Evolutionary conservation across 2,888 invertebrate species (phyloP).

Genomic region (Atrina japonica): DNA sequence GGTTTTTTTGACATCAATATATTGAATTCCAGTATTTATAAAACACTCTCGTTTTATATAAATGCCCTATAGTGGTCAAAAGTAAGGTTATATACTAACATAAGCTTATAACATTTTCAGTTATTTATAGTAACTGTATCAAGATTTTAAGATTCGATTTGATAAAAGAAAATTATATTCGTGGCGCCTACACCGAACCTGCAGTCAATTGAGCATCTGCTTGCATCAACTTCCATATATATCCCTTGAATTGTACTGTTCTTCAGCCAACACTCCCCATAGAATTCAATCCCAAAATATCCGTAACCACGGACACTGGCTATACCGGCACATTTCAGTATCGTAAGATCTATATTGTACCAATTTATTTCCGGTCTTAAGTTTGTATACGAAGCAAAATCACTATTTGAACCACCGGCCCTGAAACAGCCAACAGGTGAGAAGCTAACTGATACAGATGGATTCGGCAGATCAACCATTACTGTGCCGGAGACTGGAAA

Average conservation of each 20-base stretch:
- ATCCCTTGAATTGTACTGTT: not conserved
- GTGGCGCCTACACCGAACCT: not conserved
- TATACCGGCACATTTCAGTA: constrained; percentile 10
- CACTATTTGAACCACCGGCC: not conserved
- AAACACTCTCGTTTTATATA: too few species aligned
- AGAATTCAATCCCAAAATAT: constrained; percentile 29
- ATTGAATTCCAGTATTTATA: too few species aligned
- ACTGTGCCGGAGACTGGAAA: too few species aligned
- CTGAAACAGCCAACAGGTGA: constrained; percentile 3
- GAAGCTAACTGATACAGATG: not conserved
- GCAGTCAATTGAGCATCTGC: not conserved
- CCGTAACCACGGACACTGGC: not conserved
- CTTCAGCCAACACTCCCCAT: constrained; percentile 22
- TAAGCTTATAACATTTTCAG: too few species aligned
- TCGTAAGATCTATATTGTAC: not conserved
- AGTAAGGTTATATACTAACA: too few species aligned
- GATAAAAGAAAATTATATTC: constrained; percentile 7
- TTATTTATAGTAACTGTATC: too few species aligned
- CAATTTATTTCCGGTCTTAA: constrained; percentile 2
- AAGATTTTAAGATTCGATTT: too few species aligned
- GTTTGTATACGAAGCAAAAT: not conserved
- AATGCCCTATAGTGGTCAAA: too few species aligned
- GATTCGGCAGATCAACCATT: too few species aligned
- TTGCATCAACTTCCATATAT: not conserved
- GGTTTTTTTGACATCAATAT: too few species aligned